These are phyloP conservation scores for Hirtodrosophila duncani DNA, from an alignment of 2,888 invertebrate genomes.

Conservation along the genomic window DNA sequence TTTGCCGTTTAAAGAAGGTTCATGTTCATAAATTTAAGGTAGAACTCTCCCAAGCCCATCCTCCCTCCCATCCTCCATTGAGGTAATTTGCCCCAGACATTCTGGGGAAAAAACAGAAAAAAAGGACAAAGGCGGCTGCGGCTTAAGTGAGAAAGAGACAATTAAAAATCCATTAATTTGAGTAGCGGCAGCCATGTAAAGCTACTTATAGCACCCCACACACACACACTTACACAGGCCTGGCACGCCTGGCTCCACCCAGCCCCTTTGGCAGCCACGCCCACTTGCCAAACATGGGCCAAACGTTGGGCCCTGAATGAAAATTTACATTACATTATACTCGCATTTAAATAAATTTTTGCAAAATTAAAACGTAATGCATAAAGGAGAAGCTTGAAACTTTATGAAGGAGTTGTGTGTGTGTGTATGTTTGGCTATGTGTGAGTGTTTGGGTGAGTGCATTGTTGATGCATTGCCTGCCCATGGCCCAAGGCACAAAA, in stretches of 20 bases:
- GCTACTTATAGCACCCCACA: constrained; percentile 55
- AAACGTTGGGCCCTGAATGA: constrained; percentile 36
- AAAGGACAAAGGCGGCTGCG: constrained; percentile 19
- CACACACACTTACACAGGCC: constrained; percentile 1
- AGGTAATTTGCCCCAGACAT: constrained; percentile 51
- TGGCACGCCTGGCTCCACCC: too few species aligned
- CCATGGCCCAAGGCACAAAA: constrained; percentile 28
- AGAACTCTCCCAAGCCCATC: too few species aligned
- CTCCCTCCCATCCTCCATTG: constrained; percentile 10
- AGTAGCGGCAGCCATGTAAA: constrained; percentile 65
- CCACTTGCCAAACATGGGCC: not conserved
- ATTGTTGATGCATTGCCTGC: constrained; percentile 55
- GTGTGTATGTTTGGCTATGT: not conserved
- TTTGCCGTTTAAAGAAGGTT: too few species aligned
- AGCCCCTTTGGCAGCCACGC: constrained; percentile 4
- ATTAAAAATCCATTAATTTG: constrained; percentile 76
- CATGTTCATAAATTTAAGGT: too few species aligned
- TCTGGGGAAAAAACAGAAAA: constrained; percentile 6
- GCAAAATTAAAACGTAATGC: constrained; percentile 67
- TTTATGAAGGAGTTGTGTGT: constrained; percentile 6
- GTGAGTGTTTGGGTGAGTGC: constrained; percentile 19
- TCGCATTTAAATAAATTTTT: constrained; percentile 69
- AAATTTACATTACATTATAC: constrained; percentile 68
- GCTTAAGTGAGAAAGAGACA: constrained; percentile 70
- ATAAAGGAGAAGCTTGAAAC: constrained; percentile 40